Conservation (phyloP, 2,797 vertebrate species). For the Sebastolobus altivelis region DNA sequence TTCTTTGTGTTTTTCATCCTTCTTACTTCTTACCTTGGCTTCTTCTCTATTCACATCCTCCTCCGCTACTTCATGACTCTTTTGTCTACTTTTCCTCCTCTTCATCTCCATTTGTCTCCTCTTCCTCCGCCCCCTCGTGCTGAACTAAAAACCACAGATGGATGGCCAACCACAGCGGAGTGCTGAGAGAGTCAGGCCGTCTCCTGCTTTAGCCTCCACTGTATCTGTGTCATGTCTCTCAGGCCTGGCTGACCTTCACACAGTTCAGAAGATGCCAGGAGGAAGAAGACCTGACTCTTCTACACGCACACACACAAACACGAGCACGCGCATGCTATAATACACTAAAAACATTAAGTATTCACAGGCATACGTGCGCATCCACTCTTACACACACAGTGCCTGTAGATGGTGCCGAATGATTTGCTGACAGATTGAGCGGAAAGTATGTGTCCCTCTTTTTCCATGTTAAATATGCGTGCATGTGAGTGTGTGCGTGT, state of each 20-base stretch:
- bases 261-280: constrained; percentile 40
- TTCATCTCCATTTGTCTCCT: constrained; percentile 28
- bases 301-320: not conserved
- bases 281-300: constrained; percentile 24
- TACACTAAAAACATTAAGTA: not conserved
- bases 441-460: not conserved
- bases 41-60: constrained; percentile 5
- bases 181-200: constrained; percentile 5
- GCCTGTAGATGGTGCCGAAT: constrained; percentile 4
- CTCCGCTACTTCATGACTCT: not conserved
- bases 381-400: not conserved
- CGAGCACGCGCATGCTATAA: not conserved
- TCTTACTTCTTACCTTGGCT: not conserved
- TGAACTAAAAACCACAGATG: constrained; percentile 33
- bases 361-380: not conserved
- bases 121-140: constrained; percentile 8
- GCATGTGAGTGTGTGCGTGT: not conserved
- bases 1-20: not conserved
- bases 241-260: constrained; percentile 57
- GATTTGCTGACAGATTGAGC: constrained; percentile 22
- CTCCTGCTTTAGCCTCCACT: constrained; percentile 25
- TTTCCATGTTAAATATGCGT: not conserved
- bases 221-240: constrained; percentile 55
- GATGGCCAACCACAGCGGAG: constrained; percentile 24
- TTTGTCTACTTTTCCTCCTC: constrained; percentile 22